Evolutionary conservation across 2,797 vertebrate species (phyloP).

Genomic region (Distichodus sexfasciatus): DNA sequence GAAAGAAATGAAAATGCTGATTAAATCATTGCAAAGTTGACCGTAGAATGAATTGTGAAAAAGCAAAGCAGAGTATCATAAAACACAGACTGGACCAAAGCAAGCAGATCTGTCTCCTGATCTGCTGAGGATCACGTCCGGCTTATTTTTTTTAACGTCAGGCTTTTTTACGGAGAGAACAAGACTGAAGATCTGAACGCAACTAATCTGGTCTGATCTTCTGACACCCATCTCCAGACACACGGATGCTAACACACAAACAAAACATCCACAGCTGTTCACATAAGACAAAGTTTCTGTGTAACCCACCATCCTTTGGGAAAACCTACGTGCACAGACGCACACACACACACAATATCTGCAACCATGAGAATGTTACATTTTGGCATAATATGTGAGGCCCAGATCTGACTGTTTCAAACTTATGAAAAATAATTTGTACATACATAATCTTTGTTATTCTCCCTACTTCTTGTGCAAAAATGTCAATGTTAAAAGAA

Average conservation of each 20-base stretch:
- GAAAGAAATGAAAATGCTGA: background rate
- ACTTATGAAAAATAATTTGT: background rate
- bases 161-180: slow-evolving; percentile 2
- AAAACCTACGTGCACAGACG: slow-evolving; percentile 13
- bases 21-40: background rate
- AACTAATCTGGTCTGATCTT: slow-evolving; percentile 18
- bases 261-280: slow-evolving; percentile 39
- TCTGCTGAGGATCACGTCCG: background rate
- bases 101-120: background rate
- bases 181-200: slow-evolving; percentile 28
- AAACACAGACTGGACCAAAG: slow-evolving; percentile 7
- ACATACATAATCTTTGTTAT: background rate
- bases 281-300: slow-evolving; percentile 33
- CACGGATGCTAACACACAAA: slow-evolving; percentile 16
- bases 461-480: slow-evolving; percentile 3
- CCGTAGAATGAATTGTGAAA: background rate
- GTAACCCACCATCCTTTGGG: slow-evolving; percentile 22
- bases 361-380: background rate
- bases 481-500: slow-evolving; percentile 32
- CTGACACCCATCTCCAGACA: slow-evolving; percentile 2
- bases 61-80: slow-evolving; percentile 7
- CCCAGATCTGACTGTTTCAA: slow-evolving; percentile 9
- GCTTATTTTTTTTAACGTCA: slow-evolving; percentile 5
- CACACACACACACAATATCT: slow-evolving; percentile 29
- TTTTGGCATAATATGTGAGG: slow-evolving; percentile 17